These are phyloP conservation scores for Conopomorpha cramerella DNA, from an alignment of 1,140 invertebrate species.

Conservation along the genomic window DNA sequence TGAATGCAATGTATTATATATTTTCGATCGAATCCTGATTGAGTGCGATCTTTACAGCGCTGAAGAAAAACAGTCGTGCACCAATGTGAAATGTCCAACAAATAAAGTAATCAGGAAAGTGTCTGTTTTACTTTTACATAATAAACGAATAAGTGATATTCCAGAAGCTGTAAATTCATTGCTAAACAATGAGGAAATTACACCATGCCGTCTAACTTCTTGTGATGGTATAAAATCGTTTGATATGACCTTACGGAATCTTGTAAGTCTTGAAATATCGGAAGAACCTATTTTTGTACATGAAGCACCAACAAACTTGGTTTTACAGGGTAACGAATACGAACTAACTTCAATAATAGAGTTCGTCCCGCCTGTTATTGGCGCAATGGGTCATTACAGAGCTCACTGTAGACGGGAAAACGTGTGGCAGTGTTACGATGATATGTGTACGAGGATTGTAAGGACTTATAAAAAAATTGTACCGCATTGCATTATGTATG, in stretches of 20 bases:
- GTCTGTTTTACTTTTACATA: too few species aligned
- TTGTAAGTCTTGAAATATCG: slow-evolving; percentile 1
- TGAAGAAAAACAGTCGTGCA: slow-evolving; percentile 1
- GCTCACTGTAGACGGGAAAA: background rate
- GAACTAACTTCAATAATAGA: slow-evolving; percentile 1
- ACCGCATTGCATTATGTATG: too few species aligned
- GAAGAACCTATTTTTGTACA: background rate
- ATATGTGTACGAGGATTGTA: slow-evolving; percentile 1
- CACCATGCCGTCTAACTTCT: background rate
- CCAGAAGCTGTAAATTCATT: slow-evolving; percentile 2
- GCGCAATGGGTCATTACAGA: slow-evolving; percentile 1
- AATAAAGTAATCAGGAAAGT: slow-evolving; percentile 3
- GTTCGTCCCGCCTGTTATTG: background rate
- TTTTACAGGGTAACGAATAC: background rate
- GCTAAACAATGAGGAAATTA: slow-evolving; percentile 1
- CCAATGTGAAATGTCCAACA: slow-evolving; percentile 1
- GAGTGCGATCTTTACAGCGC: background rate
- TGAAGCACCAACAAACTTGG: background rate
- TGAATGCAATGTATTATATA: slow-evolving; percentile 2
- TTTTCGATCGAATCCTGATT: slow-evolving; percentile 1
- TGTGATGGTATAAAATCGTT: slow-evolving; percentile 1
- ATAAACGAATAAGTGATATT: background rate
- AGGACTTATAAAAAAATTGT: background rate
- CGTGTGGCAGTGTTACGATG: slow-evolving; percentile 2
- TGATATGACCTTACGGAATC: background rate